These are phyloP conservation scores for Cephus pulcher DNA, from an alignment of 2,888 invertebrate species.

Conservation along the genomic window DNA sequence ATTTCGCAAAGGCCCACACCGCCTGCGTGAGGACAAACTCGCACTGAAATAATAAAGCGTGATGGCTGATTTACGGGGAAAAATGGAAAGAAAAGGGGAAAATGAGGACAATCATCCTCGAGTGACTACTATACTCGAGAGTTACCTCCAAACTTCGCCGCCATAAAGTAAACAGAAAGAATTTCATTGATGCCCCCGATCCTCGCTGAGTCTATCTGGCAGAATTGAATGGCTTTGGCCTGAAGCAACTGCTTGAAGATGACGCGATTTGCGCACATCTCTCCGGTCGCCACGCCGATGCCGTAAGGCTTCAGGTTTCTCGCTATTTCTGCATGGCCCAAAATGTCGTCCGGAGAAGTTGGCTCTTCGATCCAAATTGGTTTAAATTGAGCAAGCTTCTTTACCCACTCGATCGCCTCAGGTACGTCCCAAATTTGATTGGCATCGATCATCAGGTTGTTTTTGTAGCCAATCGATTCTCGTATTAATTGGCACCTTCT, in stretches of 20 bases:
- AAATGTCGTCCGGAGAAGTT: slow-evolving; percentile 89
- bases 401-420: slow-evolving; percentile 90
- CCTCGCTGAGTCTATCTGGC: slow-evolving; percentile 91
- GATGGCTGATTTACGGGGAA: neutral
- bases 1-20: slow-evolving; percentile 94
- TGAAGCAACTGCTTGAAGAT: slow-evolving; percentile 93
- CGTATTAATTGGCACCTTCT: slow-evolving; percentile 80
- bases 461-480: slow-evolving; percentile 80
- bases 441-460: slow-evolving; percentile 86
- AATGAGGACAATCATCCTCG: neutral
- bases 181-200: slow-evolving; percentile 92
- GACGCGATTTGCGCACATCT: slow-evolving; percentile 91
- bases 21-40: slow-evolving; percentile 95
- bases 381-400: slow-evolving; percentile 77
- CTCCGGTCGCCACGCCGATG: slow-evolving; percentile 91
- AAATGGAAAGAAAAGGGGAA: neutral
- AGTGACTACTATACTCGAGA: neutral
- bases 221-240: slow-evolving; percentile 83
- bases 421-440: slow-evolving; percentile 91
- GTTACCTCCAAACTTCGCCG: slow-evolving; percentile 82
- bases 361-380: slow-evolving; percentile 94
- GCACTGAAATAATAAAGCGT: slow-evolving; percentile 71
- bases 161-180: slow-evolving; percentile 89
- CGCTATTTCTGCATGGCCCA: slow-evolving; percentile 87
- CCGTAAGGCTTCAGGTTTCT: slow-evolving; percentile 78